Evolutionary conservation across 2,797 vertebrate genomes (phyloP).

Genomic region (Dendrocincla fuliginosa): DNA sequence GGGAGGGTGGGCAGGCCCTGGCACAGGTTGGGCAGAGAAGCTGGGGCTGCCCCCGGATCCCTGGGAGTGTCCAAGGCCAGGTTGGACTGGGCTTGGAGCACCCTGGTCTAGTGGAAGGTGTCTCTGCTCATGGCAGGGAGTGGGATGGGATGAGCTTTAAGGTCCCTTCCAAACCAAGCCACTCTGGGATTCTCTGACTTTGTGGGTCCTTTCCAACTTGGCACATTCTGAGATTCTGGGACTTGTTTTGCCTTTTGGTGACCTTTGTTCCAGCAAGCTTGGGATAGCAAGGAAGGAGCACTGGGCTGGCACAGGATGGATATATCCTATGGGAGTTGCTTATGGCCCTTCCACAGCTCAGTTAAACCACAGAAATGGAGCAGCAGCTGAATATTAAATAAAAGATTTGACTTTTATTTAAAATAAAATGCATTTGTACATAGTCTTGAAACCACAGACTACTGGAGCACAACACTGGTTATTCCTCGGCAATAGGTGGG

Average conservation of each 20-base stretch:
- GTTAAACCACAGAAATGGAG: not conserved
- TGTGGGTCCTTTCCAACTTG: not conserved
- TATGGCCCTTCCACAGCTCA: not conserved
- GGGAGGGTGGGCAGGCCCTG: not conserved
- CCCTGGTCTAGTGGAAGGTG: not conserved
- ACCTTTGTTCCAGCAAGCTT: not conserved
- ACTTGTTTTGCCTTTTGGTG: not conserved
- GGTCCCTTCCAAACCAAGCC: not conserved
- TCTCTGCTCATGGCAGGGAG: not conserved
- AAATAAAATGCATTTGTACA: constrained; percentile 85
- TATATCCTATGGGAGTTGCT: not conserved
- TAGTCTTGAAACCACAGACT: constrained; percentile 70
- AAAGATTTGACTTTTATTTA: constrained; percentile 84
- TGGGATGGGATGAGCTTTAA: accelerated
- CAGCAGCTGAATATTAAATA: constrained; percentile 72
- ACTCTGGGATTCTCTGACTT: not conserved
- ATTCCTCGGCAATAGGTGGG: not conserved
- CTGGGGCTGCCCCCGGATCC: not conserved
- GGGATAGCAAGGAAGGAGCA: not conserved
- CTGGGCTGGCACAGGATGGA: not conserved
- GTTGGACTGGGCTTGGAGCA: not conserved
- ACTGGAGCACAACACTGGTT: constrained; percentile 50
- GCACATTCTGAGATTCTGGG: not conserved
- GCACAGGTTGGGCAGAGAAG: not conserved
- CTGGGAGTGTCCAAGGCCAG: not conserved